Conservation (phyloP, 2,888 invertebrate species). For the Tetranychus truncatus region DNA sequence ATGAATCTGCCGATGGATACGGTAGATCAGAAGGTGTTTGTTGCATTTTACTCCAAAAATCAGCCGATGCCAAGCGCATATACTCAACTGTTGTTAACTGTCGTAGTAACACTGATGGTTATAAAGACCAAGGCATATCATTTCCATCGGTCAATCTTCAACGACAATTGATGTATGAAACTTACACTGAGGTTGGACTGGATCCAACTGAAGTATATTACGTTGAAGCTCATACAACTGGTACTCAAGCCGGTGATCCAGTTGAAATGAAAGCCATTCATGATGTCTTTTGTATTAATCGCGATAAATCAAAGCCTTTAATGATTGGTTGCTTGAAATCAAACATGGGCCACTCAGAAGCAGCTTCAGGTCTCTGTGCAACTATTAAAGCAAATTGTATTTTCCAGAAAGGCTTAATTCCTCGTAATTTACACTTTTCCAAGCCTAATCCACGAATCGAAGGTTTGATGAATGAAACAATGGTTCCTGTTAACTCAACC, state of each 20-base stretch:
- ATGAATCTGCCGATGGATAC: constrained; percentile 49
- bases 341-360: constrained; percentile 40
- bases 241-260: constrained; percentile 39
- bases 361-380: constrained; percentile 36
- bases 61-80: constrained; percentile 50
- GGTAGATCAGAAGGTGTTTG: constrained; percentile 60
- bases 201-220: constrained; percentile 36
- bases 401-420: constrained; percentile 35
- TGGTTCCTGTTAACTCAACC: constrained; percentile 31
- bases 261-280: constrained; percentile 37
- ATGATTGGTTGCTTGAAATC: constrained; percentile 39
- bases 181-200: constrained; percentile 29
- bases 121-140: constrained; percentile 73
- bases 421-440: constrained; percentile 37
- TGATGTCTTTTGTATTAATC: constrained; percentile 6
- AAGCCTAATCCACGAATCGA: constrained; percentile 38
- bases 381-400: constrained; percentile 37
- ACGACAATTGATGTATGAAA: constrained; percentile 35
- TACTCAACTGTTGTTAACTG: constrained; percentile 73
- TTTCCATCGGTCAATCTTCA: constrained; percentile 64
- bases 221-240: constrained; percentile 42
- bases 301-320: constrained; percentile 30
- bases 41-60: constrained; percentile 51
- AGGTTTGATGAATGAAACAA: constrained; percentile 39
- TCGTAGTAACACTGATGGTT: constrained; percentile 78